phyloP scores from a whole-genome alignment of 2,797 vertebrate species.

The Chelonia mydas region DNA sequence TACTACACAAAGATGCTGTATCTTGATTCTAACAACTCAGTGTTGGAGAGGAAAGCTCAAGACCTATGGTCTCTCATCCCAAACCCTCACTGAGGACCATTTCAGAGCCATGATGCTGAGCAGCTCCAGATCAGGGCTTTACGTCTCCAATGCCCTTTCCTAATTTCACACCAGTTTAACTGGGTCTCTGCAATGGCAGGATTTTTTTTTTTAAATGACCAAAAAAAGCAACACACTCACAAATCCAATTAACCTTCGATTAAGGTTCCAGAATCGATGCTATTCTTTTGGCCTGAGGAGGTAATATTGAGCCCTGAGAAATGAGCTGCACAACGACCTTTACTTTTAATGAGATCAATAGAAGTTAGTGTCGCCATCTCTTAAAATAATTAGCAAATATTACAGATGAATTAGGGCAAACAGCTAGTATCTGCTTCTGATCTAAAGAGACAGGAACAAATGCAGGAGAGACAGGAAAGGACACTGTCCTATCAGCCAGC shows the following conservation, averaged over 20 bases:
- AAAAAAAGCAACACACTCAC: slow-evolving; percentile 70
- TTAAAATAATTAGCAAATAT: slow-evolving; percentile 84
- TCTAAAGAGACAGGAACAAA: slow-evolving; percentile 72
- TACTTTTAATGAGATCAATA: slow-evolving; percentile 84
- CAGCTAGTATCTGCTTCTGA: slow-evolving; percentile 61
- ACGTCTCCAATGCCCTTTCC: slow-evolving; percentile 17
- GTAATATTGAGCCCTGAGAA: slow-evolving; percentile 73
- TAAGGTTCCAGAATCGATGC: slow-evolving; percentile 81
- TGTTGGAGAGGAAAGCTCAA: slow-evolving; percentile 12
- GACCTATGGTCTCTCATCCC: neutral
- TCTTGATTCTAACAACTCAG: neutral
- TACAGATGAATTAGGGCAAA: slow-evolving; percentile 72
- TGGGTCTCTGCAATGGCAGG: slow-evolving; percentile 46
- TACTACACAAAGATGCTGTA: neutral
- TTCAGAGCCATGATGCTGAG: neutral
- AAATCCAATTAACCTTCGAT: slow-evolving; percentile 86
- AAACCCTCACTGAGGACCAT: neutral
- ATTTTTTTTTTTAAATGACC: slow-evolving; percentile 43
- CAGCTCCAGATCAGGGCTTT: neutral
- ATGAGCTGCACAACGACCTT: slow-evolving; percentile 75
- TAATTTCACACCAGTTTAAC: slow-evolving; percentile 78
- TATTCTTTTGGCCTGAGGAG: slow-evolving; percentile 74
- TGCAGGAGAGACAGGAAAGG: neutral
- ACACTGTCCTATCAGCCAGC: slow-evolving; percentile 12
- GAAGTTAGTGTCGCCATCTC: slow-evolving; percentile 79